A percentile compares a stretch with the other conserved stretches of the same genome.
phyloP scores from a whole-genome alignment of 2,888 invertebrate species.

The Ferrisia virgata region DNA sequence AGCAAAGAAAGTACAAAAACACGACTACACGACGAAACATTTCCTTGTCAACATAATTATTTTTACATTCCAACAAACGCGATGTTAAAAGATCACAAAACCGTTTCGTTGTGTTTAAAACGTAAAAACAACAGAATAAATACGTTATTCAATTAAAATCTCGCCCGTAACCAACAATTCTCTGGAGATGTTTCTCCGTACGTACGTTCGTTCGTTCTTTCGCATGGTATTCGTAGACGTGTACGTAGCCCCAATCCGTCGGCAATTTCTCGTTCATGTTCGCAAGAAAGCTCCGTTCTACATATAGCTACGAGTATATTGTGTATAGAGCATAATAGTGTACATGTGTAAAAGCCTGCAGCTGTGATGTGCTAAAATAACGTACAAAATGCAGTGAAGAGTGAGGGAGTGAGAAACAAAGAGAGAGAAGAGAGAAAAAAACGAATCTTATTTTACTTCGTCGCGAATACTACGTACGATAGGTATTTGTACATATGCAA shows the following conservation, averaged over 20 bases:
- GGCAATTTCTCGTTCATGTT: conserved; percentile 10
- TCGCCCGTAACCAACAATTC: conserved; percentile 24
- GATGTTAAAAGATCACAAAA: conserved; percentile 14
- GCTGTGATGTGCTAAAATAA: too few relatives aligned
- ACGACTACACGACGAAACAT: conserved; percentile 14
- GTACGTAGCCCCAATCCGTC: neutral
- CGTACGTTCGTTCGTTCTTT: too few relatives aligned
- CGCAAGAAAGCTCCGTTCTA: neutral
- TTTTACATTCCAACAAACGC: conserved; percentile 17
- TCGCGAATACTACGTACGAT: too few relatives aligned
- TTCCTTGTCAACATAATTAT: conserved; percentile 33
- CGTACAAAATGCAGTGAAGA: too few relatives aligned
- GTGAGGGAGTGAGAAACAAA: neutral
- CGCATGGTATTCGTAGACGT: too few relatives aligned
- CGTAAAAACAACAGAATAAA: conserved; percentile 23
- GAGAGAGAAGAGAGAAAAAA: neutral
- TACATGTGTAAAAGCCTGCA: neutral
- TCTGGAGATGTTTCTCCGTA: conserved; percentile 10
- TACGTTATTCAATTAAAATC: conserved; percentile 32
- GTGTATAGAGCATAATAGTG: too few relatives aligned
- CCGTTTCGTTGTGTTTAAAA: neutral
- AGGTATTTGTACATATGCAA: too few relatives aligned
- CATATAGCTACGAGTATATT: too few relatives aligned
- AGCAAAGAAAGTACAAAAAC: neutral
- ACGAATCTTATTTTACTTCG: neutral